These are phyloP conservation scores for Piezodorus guildinii DNA, from an alignment of 1,140 invertebrate genomes.

Conservation along the genomic window DNA sequence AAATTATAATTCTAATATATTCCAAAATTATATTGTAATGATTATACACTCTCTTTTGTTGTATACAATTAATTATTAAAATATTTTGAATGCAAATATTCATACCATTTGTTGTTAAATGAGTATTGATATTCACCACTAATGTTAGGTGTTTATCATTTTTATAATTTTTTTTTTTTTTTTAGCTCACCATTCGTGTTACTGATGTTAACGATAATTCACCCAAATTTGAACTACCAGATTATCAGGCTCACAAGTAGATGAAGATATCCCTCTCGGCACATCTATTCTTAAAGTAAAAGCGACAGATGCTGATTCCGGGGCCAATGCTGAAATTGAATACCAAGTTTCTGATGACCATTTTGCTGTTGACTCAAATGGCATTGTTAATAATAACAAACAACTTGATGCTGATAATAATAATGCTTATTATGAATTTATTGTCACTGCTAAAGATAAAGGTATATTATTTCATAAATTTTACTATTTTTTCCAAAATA, in stretches of 20 bases:
- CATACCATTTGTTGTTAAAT: too few relatives aligned
- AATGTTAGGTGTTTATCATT: too few relatives aligned
- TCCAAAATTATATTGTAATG: too few relatives aligned
- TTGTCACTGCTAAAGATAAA: conserved; percentile 83
- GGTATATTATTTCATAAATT: conserved; percentile 35
- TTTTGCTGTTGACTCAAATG: conserved; percentile 81
- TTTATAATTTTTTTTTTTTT: conserved; percentile 24
- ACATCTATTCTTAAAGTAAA: conserved; percentile 85
- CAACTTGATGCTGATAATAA: conserved; percentile 90
- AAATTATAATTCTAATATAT: too few relatives aligned
- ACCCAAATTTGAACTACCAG: conserved; percentile 86
- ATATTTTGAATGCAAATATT: too few relatives aligned
- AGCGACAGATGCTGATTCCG: conserved; percentile 84
- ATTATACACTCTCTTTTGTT: too few relatives aligned
- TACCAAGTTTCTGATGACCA: conserved; percentile 86
- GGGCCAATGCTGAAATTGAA: conserved; percentile 85
- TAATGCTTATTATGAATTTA: conserved; percentile 91
- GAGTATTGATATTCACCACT: too few relatives aligned
- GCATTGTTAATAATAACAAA: conserved; percentile 84
- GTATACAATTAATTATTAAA: too few relatives aligned
- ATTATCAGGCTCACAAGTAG: conserved; percentile 92
- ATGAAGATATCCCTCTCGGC: conserved; percentile 83
- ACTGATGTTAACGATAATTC: conserved; percentile 93
- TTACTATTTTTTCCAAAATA: too few relatives aligned
- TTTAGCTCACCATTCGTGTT: conserved; percentile 73